phyloP scores from a whole-genome alignment of 2,113 vertebrate species.

The Paradoxurus hermaphroditus region DNA sequence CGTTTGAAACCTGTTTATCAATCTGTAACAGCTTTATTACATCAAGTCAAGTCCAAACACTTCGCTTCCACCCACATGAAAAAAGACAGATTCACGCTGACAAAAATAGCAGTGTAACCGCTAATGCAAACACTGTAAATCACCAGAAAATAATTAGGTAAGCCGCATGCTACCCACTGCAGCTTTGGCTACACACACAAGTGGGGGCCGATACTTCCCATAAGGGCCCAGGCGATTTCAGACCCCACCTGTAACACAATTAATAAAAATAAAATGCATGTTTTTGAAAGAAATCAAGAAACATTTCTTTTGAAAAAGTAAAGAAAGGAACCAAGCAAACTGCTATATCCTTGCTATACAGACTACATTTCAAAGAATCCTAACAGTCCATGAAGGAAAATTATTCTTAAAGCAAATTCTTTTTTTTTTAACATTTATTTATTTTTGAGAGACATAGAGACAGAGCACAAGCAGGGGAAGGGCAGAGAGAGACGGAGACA shows the following conservation, averaged over 20 bases:
- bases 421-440: too few relatives aligned
- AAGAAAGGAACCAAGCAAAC: neutral
- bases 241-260: neutral
- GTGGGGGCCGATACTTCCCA: neutral
- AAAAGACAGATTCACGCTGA: neutral
- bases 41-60: slow-evolving; percentile 34
- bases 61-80: slow-evolving; percentile 10
- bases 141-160: neutral
- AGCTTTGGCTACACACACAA: neutral
- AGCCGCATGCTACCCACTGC: neutral
- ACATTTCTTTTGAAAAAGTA: slow-evolving; percentile 1
- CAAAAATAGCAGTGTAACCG: slow-evolving; percentile 33
- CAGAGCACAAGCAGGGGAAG: too few relatives aligned
- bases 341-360: neutral
- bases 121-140: slow-evolving; percentile 39
- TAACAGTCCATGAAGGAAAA: neutral
- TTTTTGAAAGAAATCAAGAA: slow-evolving; percentile 23
- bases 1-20: slow-evolving; percentile 20
- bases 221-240: neutral
- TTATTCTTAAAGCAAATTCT: too few relatives aligned
- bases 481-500: too few relatives aligned
- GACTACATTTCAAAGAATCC: neutral
- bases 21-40: neutral
- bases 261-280: neutral
- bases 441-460: too few relatives aligned